A percentile compares a stretch with the other conserved stretches of the same genome.
phyloP scores from a whole-genome alignment of 1,140 invertebrate genomes.

The Pachypeltis micranthus region DNA sequence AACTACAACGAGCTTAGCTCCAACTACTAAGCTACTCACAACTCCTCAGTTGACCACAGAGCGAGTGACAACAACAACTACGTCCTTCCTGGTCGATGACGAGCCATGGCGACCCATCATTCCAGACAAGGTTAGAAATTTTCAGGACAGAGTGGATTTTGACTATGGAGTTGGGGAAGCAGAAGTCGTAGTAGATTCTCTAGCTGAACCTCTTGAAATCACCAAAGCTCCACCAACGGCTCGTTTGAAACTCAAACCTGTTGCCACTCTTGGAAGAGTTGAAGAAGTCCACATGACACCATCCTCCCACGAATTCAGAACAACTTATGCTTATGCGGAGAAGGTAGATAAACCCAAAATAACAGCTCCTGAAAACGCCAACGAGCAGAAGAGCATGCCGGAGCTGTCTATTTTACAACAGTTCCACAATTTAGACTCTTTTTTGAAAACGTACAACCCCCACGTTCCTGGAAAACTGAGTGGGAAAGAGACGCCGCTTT shows the following conservation, averaged over 20 bases:
- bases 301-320: background rate
- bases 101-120: slow-evolving; percentile 25
- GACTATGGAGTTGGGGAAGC: slow-evolving; percentile 22
- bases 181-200: slow-evolving; percentile 22
- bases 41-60: background rate
- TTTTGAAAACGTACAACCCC: slow-evolving; percentile 28
- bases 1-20: background rate
- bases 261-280: background rate
- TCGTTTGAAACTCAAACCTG: background rate
- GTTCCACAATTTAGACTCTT: slow-evolving; percentile 23
- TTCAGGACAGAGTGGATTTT: slow-evolving; percentile 15
- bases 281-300: slow-evolving; percentile 9
- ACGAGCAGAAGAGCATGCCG: slow-evolving; percentile 18
- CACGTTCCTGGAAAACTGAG: background rate
- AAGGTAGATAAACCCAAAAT: slow-evolving; percentile 11
- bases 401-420: slow-evolving; percentile 24
- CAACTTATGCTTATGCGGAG: background rate
- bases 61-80: background rate
- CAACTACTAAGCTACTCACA: background rate
- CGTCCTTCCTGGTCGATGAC: slow-evolving; percentile 1
- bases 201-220: background rate
- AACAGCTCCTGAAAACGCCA: background rate
- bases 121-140: slow-evolving; percentile 15
- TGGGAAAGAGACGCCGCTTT: slow-evolving; percentile 7
- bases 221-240: background rate